Evolutionary conservation across 2,797 vertebrate genomes (phyloP).

Genomic region (Capromys pilorides): DNA sequence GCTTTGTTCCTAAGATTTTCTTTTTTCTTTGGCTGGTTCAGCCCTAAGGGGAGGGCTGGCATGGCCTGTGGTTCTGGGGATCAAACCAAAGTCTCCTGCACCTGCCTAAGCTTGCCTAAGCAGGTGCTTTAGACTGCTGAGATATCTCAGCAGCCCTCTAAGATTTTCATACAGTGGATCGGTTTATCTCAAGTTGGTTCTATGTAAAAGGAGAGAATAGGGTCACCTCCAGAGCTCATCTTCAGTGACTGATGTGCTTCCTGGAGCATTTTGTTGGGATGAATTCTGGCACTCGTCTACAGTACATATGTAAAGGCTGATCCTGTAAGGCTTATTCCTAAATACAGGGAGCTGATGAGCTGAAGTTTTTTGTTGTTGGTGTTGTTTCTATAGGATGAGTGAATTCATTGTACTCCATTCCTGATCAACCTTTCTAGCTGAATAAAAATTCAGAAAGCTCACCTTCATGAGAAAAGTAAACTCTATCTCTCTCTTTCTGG

Average conservation of each 20-base stretch:
- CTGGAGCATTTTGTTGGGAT: not conserved
- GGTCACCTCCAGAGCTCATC: not conserved
- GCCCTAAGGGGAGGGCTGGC: no score
- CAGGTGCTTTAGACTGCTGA: no score
- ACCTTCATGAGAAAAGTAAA: conserved; percentile 9
- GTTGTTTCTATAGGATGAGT: no score
- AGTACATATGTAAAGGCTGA: not conserved
- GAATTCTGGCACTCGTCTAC: not conserved
- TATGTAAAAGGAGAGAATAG: not conserved
- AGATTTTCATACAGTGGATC: not conserved
- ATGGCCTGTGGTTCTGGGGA: no score
- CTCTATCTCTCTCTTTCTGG: not conserved
- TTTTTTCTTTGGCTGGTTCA: no score
- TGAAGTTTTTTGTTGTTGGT: not conserved
- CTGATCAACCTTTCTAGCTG: conserved; percentile 3
- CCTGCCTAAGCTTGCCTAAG: no score
- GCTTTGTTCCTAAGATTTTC: conserved; percentile 18
- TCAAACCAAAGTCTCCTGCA: no score
- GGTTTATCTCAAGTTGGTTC: not conserved
- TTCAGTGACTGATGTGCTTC: not conserved
- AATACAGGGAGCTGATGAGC: not conserved
- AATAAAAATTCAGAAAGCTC: conserved; percentile 6
- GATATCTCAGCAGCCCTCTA: not conserved
- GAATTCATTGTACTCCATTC: not conserved
- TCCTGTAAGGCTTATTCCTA: not conserved